A percentile compares a stretch with the other conserved stretches of the same genome.
Conservation (phyloP, 2,113 vertebrate species). For the Hypocryptadius cinnamomeus region DNA sequence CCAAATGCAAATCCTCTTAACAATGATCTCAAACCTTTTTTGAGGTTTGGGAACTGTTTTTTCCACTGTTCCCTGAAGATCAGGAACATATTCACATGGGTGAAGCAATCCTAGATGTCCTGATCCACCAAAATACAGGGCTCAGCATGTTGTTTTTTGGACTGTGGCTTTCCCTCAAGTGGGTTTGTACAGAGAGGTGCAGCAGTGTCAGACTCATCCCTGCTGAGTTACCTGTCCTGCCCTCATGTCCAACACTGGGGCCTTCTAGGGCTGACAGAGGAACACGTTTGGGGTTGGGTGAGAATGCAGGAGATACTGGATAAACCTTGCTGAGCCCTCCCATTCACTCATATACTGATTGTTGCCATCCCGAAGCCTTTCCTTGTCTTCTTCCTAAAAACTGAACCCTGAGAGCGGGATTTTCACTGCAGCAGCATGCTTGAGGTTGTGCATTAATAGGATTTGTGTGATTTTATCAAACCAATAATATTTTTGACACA, state of each 20-base stretch:
- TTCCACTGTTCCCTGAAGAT: neutral
- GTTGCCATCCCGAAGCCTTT: neutral
- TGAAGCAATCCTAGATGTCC: neutral
- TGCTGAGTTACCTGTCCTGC: accelerated
- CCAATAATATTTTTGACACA: neutral
- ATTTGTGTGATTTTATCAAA: neutral
- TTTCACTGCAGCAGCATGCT: neutral
- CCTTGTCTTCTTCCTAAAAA: neutral
- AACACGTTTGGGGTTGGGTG: neutral
- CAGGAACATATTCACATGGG: neutral
- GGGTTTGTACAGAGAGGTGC: neutral
- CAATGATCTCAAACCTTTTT: neutral
- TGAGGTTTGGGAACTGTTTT: constrained; percentile 13
- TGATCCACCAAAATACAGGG: neutral
- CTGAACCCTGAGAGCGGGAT: accelerated
- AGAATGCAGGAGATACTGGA: neutral
- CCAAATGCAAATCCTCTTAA: constrained; percentile 22
- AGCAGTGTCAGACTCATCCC: neutral
- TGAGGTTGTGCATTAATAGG: neutral
- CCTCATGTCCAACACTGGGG: neutral
- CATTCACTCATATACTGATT: neutral
- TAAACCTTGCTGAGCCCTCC: neutral
- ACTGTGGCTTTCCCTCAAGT: neutral
- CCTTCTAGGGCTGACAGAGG: neutral
- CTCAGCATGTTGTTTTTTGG: neutral